A percentile compares a stretch with the other conserved stretches of the same genome.
Evolutionary conservation across 1,140 invertebrate species (phyloP).

Genomic region (Metopolophium dirhodum): DNA sequence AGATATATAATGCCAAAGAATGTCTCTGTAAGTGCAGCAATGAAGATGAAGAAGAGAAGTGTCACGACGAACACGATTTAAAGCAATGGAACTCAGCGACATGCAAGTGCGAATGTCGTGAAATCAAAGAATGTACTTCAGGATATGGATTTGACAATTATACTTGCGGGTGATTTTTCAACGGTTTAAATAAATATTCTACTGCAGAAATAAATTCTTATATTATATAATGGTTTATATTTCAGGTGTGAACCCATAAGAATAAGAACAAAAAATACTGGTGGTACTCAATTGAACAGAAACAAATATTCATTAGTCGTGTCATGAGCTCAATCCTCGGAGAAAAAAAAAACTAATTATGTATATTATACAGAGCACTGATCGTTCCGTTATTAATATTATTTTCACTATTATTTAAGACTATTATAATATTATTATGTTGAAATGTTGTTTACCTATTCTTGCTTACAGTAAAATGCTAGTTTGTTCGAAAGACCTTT

Average conservation of each 20-base stretch:
- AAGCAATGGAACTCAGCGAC: slow-evolving; percentile 70
- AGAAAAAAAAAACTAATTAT: neutral
- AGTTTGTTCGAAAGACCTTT: neutral
- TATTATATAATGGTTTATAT: neutral
- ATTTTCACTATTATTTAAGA: neutral
- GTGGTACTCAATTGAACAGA: neutral
- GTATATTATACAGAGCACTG: neutral
- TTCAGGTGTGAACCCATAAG: slow-evolving; percentile 25
- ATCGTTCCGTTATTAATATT: slow-evolving; percentile 4
- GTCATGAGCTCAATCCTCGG: neutral
- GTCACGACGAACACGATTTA: slow-evolving; percentile 63
- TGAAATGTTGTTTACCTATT: neutral
- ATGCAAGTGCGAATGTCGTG: slow-evolving; percentile 69
- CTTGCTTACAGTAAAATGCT: neutral
- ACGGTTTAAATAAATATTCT: neutral
- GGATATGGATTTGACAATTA: slow-evolving; percentile 69
- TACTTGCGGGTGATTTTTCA: slow-evolving; percentile 66
- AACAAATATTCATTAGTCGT: slow-evolving; percentile 18
- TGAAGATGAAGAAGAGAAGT: slow-evolving; percentile 68
- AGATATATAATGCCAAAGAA: slow-evolving; percentile 66
- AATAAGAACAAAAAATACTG: neutral
- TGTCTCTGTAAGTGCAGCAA: slow-evolving; percentile 71
- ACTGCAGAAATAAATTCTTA: neutral
- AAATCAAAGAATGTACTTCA: slow-evolving; percentile 67
- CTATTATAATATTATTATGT: neutral